Conservation (phyloP, 2,797 vertebrate species). For the Pipistrellus pygmaeus region DNA sequence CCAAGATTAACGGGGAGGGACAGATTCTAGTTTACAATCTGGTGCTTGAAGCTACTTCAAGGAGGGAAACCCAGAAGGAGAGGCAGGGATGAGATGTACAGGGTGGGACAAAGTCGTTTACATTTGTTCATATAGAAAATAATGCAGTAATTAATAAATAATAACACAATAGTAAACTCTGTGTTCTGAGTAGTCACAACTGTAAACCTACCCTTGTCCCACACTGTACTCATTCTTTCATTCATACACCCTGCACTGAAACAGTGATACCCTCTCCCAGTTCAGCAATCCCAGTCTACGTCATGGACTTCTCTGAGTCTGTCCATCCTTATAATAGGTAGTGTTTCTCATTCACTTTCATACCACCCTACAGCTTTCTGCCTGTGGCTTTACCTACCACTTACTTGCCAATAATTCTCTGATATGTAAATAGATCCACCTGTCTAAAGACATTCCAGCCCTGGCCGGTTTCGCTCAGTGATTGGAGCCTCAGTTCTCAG, state of each 20-base stretch:
- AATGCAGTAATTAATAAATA: neutral
- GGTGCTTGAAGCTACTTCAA: slow-evolving; percentile 24
- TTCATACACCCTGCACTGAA: neutral
- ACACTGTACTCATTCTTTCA: neutral
- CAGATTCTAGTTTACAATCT: neutral
- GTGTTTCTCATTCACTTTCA: neutral
- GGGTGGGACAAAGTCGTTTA: neutral
- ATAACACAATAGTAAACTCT: neutral
- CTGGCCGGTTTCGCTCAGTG: no score
- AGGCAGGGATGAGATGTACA: neutral
- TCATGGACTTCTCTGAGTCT: neutral
- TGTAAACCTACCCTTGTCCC: neutral
- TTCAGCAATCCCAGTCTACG: neutral
- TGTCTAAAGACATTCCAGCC: neutral
- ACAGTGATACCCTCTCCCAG: neutral
- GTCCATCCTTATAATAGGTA: neutral
- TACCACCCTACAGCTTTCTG: neutral
- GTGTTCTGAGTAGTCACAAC: neutral
- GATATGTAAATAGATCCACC: neutral
- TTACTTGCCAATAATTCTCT: neutral
- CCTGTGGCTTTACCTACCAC: neutral
- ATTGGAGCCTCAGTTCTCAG: no score
- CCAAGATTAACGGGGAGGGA: neutral
- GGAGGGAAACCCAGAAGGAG: neutral
- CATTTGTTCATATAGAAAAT: neutral